Base-by-base conservation (phyloP, 2,797 vertebrate species). In the Muscicapa striata region DNA sequence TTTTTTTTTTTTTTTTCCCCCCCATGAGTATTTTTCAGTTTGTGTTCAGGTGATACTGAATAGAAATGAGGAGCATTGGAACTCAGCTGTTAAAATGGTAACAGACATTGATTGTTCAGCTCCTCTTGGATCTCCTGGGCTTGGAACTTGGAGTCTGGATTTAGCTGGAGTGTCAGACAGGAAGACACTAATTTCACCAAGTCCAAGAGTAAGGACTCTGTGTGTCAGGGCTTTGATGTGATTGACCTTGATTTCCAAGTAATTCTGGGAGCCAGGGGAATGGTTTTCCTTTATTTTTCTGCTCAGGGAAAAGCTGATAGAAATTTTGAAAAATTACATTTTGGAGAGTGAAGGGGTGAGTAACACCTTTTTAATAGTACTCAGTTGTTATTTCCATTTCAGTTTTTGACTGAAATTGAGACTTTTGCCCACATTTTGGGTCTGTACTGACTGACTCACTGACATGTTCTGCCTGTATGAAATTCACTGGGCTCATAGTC, bases 101-200 rank as follows among this genome's bases (percentile, higher is more conserved):
- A 29, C 22, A 41, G 61, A 4, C 0, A 0, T 13, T 57, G 62
- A n/a, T 66, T 61, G 46, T 61, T 90, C 51, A 55, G 7, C 38
- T 93, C n/a, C 48, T 69, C 12, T 73, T 80, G 1, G 0, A 24
- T 83, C 32, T 83, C 49, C 46, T 10, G 9, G 30, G 12, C 30
- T 81, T 74, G 48, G 32, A 30, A 55, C 8, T 19, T 20, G 16
- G 21, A 61, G 34, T 30, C 34, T 75, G 55, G 43, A 51, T 84
- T 82, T 62, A 82, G 30, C 51, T n/a, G 2, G 36, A 32, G 15
- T 4, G 5, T 79, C 62, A 41, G 41, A 10, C n/a, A 64, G 21
- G 32, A 55, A 30, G 43, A 32, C 5, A 1, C 32, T 43, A 4
- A 16, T 73, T 93, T 81, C 32, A 24, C 43, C 1, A 3, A 7